A percentile compares a stretch with the other conserved stretches of the same genome.
Evolutionary conservation across 2,888 invertebrate species (phyloP).

Genomic region (Leptothorax acervorum): DNA sequence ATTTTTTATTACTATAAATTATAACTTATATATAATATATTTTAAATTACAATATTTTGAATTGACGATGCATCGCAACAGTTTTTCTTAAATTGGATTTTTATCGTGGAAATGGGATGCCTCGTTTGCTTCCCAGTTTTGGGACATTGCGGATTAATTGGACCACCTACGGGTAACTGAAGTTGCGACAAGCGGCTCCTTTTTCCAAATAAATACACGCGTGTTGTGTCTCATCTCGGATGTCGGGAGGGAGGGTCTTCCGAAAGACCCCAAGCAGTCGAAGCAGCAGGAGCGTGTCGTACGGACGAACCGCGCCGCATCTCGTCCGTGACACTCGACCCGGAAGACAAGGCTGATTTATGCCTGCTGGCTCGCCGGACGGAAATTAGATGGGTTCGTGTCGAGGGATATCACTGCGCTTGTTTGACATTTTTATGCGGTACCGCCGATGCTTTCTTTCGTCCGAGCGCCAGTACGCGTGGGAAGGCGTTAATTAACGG

Average conservation of each 20-base stretch:
- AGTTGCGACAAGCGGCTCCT: slow-evolving; percentile 63
- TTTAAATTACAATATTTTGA: neutral
- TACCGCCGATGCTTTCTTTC: slow-evolving; percentile 13
- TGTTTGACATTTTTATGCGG: slow-evolving; percentile 53
- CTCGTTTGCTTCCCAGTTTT: slow-evolving; percentile 36
- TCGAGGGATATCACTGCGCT: slow-evolving; percentile 43
- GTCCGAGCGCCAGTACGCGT: neutral
- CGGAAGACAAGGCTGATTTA: slow-evolving; percentile 57
- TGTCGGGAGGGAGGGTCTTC: slow-evolving; percentile 38
- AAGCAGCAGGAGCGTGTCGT: slow-evolving; percentile 41
- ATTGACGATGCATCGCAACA: neutral
- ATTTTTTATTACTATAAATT: no score
- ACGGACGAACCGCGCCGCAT: slow-evolving; percentile 24
- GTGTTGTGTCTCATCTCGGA: slow-evolving; percentile 36
- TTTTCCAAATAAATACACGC: slow-evolving; percentile 74
- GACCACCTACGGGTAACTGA: slow-evolving; percentile 47
- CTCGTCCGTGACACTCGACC: slow-evolving; percentile 54
- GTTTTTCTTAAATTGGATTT: neutral
- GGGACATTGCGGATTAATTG: slow-evolving; percentile 35
- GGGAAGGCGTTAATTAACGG: slow-evolving; percentile 47
- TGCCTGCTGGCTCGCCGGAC: slow-evolving; percentile 47
- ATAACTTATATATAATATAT: no score
- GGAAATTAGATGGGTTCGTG: slow-evolving; percentile 49
- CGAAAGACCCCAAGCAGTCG: slow-evolving; percentile 49
- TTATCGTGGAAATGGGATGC: slow-evolving; percentile 29